phyloP scores from a whole-genome alignment of 2,113 vertebrate genomes.

The Bujurquina vittata region DNA sequence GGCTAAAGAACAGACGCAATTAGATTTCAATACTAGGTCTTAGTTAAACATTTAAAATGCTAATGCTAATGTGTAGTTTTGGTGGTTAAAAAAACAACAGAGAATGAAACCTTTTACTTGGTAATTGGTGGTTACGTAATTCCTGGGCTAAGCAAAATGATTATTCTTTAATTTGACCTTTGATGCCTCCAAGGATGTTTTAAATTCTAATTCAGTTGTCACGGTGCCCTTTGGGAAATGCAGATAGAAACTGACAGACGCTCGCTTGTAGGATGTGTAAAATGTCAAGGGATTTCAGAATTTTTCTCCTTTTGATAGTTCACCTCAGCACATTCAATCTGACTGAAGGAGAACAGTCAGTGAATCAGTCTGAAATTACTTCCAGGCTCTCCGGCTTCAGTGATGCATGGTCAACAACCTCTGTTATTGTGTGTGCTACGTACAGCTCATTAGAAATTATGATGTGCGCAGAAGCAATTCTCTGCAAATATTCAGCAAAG shows the following conservation, averaged over 20 bases:
- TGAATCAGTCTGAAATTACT: slow-evolving; percentile 7
- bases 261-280: not conserved
- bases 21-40: not conserved
- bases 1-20: not conserved
- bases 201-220: not conserved
- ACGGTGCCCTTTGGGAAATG: slow-evolving; percentile 11
- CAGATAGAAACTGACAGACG: not conserved
- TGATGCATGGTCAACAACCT: not conserved
- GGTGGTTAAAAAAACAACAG: not conserved
- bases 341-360: not conserved
- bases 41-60: not conserved
- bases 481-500: not conserved
- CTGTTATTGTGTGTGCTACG: not conserved
- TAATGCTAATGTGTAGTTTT: not conserved
- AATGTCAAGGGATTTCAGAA: slow-evolving; percentile 11
- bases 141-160: not conserved
- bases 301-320: slow-evolving; percentile 1
- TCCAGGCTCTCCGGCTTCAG: not conserved
- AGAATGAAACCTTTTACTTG: not conserved
- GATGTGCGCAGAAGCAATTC: not conserved
- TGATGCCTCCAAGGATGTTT: not conserved
- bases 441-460: not conserved
- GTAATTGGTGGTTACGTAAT: not conserved
- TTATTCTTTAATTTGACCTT: not conserved
- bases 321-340: not conserved